Evolutionary conservation across 2,888 invertebrate genomes (phyloP), one percentile per base, ranked within the genome.

Genomic region (Erannis defoliaria): DNA sequence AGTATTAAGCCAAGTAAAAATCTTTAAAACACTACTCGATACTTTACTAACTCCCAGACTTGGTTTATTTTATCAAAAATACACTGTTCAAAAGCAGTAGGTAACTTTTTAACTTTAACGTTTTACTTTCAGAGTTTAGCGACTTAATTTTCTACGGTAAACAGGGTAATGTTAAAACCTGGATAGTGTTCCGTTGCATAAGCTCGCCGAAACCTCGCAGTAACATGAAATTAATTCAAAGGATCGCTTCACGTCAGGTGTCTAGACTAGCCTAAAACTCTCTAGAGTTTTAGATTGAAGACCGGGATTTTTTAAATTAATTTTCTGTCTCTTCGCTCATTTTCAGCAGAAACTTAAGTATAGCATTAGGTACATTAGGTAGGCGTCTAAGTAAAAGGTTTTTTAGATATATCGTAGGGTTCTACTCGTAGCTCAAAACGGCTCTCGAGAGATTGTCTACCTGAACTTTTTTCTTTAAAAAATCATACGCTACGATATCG

Each of bases 141-240:
- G 57, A 48, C 61, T 57, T 64, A 46, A 61, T 65, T 65, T 68
- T 61, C 33, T 38, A 62, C 58, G 57, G 58, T 61, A 65, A 65
- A 65, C 61, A 55, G 18, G 46, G 55, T 45, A 26, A 49, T 42
- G 55, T 18, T 42, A 26, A 67, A 60, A 46, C 45, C 55, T 46
- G 55, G 46, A 33, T 35, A 56, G 31, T n/a, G 43, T 55, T 55
- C 19, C 43, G 59, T 29, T 55, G 51, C 53, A 59, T 62, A 48
- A 60, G 49, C 46, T 49, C 35, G 14, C 35, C 33, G 45, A 48
- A 55, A 58, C 49, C 59, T 64, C 53, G 29, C 50, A 58, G 56
- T 62, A 62, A 62, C 56, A 56, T 51, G 21, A 46, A 61, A 62
- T 46, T 46, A 56, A 51, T 61, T 55, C 55, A 40, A 55, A 55